phyloP scores from a whole-genome alignment of 2,888 invertebrate genomes.

The Dryococelus australis region DNA sequence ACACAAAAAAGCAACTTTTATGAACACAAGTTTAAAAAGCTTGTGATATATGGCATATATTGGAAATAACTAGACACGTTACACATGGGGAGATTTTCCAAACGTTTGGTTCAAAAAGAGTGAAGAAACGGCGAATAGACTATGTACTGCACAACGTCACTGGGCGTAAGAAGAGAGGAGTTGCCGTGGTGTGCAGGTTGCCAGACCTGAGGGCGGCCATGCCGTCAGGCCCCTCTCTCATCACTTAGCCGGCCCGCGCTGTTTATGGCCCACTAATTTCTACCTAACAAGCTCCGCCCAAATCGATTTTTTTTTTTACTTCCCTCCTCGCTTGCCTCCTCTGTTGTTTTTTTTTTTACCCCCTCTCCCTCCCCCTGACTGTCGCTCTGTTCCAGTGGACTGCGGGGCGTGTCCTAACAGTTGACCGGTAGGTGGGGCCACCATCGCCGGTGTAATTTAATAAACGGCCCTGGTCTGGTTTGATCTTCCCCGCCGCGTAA shows the following conservation, averaged over 20 bases:
- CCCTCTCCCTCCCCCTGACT: background rate
- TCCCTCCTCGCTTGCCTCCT: background rate
- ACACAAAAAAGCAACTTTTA: too few relatives aligned
- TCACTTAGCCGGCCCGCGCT: constrained; percentile 21
- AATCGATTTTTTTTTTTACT: constrained; percentile 24
- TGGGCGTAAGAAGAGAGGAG: too few relatives aligned
- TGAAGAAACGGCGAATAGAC: too few relatives aligned
- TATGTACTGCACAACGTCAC: too few relatives aligned
- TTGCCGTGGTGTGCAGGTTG: background rate
- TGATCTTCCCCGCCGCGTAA: background rate
- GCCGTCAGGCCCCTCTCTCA: background rate
- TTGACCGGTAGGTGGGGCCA: constrained; percentile 35
- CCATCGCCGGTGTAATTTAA: constrained; percentile 36
- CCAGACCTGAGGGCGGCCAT: background rate
- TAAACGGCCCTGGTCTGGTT: constrained; percentile 32
- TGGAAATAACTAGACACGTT: too few relatives aligned
- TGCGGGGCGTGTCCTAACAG: constrained; percentile 26
- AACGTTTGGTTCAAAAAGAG: too few relatives aligned
- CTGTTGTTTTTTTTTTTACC: constrained; percentile 11
- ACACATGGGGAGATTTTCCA: too few relatives aligned
- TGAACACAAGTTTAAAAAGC: too few relatives aligned
- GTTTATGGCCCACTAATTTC: constrained; percentile 29
- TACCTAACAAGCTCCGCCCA: constrained; percentile 30
- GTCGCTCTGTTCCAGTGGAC: background rate
- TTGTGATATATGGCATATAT: too few relatives aligned